Evolutionary conservation across 2,113 vertebrate species (phyloP).

Genomic region (Hystrix brachyura): DNA sequence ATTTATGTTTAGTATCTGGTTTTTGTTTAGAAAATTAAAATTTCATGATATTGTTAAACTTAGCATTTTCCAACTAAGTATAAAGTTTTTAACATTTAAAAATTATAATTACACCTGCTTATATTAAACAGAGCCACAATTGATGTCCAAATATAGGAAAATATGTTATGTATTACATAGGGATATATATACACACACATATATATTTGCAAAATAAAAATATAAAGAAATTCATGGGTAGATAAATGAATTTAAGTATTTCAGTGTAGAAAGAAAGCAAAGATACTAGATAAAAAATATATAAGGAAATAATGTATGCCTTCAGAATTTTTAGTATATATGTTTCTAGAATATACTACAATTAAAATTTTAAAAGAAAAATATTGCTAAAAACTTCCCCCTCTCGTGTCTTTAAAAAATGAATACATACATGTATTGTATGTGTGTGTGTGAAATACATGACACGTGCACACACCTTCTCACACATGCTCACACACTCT

Average conservation of each 20-base stretch:
- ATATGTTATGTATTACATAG: neutral
- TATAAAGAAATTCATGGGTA: neutral
- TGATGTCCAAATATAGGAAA: neutral
- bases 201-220: neutral
- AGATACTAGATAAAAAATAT: neutral
- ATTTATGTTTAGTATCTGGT: neutral
- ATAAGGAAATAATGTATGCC: neutral
- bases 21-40: neutral
- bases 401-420: neutral
- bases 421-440: no score
- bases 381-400: neutral
- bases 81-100: neutral
- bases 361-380: neutral
- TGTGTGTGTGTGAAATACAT: no score
- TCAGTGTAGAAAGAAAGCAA: neutral
- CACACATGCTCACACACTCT: neutral
- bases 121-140: neutral
- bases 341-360: neutral
- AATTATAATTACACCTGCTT: neutral
- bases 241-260: neutral
- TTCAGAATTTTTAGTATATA: neutral
- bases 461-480: neutral
- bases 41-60: neutral
- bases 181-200: neutral
- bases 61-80: neutral